A percentile compares a stretch with the other conserved stretches of the same genome.
Conservation (phyloP, 2,888 invertebrate species). For the Rhorus exstirpatorius region DNA sequence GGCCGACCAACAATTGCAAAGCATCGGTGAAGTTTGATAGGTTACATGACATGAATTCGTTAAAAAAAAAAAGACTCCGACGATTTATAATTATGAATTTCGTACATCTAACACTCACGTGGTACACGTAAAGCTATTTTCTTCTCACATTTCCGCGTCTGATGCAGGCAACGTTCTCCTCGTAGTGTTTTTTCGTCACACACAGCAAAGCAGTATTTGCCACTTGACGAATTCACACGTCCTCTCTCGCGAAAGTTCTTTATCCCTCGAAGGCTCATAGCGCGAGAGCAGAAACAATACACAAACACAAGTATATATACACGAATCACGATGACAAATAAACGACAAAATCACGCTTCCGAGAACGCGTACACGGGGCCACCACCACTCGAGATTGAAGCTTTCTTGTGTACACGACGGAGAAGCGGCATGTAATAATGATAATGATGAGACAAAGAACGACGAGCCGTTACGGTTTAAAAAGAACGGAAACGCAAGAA, state of each 20-base stretch:
- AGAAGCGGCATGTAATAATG: conserved; percentile 79
- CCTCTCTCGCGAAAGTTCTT: conserved; percentile 47
- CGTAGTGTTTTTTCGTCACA: conserved; percentile 28
- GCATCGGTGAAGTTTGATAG: too few relatives aligned
- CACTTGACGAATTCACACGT: conserved; percentile 65
- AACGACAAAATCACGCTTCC: conserved; percentile 54
- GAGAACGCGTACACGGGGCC: conserved; percentile 41
- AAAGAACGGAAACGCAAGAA: conserved; percentile 18
- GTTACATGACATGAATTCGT: too few relatives aligned
- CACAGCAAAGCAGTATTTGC: conserved; percentile 54
- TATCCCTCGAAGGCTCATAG: conserved; percentile 10
- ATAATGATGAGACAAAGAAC: conserved; percentile 77
- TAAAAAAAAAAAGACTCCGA: too few relatives aligned
- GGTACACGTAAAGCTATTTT: too few relatives aligned
- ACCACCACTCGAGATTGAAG: conserved; percentile 27
- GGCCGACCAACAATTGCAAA: background rate
- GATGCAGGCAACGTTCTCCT: background rate
- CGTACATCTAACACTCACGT: too few relatives aligned
- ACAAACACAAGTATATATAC: conserved; percentile 1
- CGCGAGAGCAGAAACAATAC: conserved; percentile 9
- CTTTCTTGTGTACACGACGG: conserved; percentile 45
- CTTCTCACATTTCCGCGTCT: background rate
- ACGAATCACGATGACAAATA: conserved; percentile 11
- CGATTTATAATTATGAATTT: too few relatives aligned
- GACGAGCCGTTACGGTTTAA: conserved; percentile 43